phyloP scores from a whole-genome alignment of 2,113 vertebrate species.

The Mustela nigripes region DNA sequence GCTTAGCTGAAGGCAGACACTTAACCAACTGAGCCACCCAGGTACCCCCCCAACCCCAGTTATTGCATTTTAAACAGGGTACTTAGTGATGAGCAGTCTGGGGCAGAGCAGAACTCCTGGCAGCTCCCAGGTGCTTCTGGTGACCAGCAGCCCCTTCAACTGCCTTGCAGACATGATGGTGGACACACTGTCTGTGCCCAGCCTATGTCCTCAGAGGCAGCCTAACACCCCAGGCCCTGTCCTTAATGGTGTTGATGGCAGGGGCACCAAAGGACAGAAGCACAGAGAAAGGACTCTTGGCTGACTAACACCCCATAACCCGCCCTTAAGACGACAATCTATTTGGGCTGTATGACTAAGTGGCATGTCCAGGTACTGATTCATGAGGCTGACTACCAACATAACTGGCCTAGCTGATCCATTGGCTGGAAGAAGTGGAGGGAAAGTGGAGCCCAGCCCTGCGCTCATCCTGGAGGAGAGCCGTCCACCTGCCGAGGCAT shows the following conservation, averaged over 20 bases:
- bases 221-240: background rate
- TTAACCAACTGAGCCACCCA: background rate
- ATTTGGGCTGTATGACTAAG: conserved; percentile 71
- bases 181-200: background rate
- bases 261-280: background rate
- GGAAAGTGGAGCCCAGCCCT: background rate
- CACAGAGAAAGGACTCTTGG: background rate
- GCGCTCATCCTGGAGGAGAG: background rate
- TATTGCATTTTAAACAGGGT: background rate
- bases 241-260: background rate
- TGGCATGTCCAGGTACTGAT: conserved; percentile 72
- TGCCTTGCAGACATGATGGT: background rate
- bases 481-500: background rate
- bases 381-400: conserved; percentile 45
- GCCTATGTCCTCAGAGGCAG: background rate
- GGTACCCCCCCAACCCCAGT: background rate
- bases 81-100: background rate
- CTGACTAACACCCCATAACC: background rate
- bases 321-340: conserved; percentile 57
- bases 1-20: background rate
- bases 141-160: background rate
- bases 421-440: background rate
- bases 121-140: background rate
- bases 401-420: conserved; percentile 20
- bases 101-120: background rate